These are phyloP conservation scores for Phalanger gymnotis DNA, from an alignment of 2,797 vertebrate genomes.

Conservation along the genomic window DNA sequence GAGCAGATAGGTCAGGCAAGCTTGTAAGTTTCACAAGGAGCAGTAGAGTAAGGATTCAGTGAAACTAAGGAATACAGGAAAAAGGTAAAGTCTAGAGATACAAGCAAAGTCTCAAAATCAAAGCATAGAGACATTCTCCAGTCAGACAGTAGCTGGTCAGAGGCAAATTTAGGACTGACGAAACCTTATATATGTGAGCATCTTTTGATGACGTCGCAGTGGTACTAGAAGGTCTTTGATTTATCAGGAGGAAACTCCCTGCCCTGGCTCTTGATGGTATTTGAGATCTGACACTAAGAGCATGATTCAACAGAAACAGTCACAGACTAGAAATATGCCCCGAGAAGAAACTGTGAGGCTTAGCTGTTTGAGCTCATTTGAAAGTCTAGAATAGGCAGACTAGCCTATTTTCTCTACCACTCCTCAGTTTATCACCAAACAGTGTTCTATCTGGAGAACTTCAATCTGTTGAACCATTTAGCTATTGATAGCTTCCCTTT, in stretches of 20 bases:
- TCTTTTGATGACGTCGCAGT: background rate
- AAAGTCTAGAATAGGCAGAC: background rate
- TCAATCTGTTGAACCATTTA: background rate
- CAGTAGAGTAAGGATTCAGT: background rate
- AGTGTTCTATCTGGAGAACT: slow-evolving; percentile 9
- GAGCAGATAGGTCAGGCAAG: background rate
- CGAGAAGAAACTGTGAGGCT: background rate
- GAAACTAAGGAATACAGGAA: background rate
- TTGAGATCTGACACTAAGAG: background rate
- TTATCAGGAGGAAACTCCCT: background rate
- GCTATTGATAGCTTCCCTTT: background rate
- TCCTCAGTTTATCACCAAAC: slow-evolving; percentile 21
- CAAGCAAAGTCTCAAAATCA: background rate
- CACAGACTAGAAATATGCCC: background rate
- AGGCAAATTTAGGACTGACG: background rate
- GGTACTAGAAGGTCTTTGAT: background rate
- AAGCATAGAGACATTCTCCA: background rate
- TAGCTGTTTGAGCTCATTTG: background rate
- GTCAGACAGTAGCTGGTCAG: background rate
- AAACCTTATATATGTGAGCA: background rate
- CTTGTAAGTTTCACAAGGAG: background rate
- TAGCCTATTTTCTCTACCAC: background rate
- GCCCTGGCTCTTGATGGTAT: background rate
- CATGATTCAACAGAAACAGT: background rate
- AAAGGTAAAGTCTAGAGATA: background rate